Percentiles rank a stretch among this genome's conserved stretches.
phyloP scores from a whole-genome alignment of 2,888 invertebrate species.

The Acleris laterana region DNA sequence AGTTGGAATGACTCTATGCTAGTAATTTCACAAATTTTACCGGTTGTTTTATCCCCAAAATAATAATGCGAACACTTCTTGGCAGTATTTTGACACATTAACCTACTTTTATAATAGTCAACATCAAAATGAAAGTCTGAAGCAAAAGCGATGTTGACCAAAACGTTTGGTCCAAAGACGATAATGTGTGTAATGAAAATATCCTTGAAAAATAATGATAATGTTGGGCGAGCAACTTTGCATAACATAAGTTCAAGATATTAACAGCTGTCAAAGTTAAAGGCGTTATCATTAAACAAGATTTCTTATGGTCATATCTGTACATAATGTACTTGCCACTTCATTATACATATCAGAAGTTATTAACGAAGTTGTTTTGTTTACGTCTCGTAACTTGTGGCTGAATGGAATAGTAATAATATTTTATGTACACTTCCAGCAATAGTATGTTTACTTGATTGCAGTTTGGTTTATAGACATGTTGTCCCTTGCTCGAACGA shows the following conservation, averaged over 20 bases:
- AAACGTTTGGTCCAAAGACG: conserved; percentile 14
- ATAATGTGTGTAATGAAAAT: conserved; percentile 6
- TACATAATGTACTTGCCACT: conserved; percentile 41
- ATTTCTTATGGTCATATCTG: conserved; percentile 46
- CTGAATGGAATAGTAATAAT: conserved; percentile 7
- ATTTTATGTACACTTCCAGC: no score
- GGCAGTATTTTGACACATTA: conserved; percentile 14
- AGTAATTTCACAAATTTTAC: not conserved
- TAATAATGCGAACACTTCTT: not conserved
- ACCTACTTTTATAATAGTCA: conserved; percentile 22
- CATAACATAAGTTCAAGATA: conserved; percentile 27
- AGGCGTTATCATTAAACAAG: conserved; percentile 40
- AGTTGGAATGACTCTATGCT: no score
- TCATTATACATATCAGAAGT: conserved; percentile 41
- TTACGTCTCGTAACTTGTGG: conserved; percentile 21
- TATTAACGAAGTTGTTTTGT: conserved; percentile 40
- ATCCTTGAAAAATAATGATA: conserved; percentile 24
- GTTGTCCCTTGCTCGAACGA: not conserved
- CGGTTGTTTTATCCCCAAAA: not conserved
- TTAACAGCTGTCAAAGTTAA: conserved; percentile 39
- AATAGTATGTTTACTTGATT: not conserved
- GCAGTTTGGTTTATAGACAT: not conserved
- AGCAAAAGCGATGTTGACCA: conserved; percentile 5
- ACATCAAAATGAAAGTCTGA: conserved; percentile 23
- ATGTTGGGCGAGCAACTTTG: conserved; percentile 19